Conservation (phyloP, 2,113 vertebrate species). For the Picathartes gymnocephalus region DNA sequence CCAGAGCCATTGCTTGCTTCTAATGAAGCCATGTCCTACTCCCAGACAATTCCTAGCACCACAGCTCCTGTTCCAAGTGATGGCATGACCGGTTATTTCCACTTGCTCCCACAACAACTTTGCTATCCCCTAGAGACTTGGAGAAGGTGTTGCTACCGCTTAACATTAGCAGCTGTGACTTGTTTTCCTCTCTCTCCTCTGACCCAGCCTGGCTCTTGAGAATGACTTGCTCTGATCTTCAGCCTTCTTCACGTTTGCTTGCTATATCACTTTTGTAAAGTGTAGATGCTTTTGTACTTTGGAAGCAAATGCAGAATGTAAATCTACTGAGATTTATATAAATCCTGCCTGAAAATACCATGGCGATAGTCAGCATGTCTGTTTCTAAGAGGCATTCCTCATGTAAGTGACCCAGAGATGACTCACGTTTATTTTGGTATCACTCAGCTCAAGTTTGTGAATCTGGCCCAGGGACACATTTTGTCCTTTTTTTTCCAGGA, state of each 20-base stretch:
- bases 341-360: not conserved
- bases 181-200: not conserved
- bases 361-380: not conserved
- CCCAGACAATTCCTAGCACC: not conserved
- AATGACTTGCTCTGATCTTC: not conserved
- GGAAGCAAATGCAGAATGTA: not conserved
- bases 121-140: not conserved
- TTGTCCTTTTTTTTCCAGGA: not conserved
- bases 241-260: not conserved
- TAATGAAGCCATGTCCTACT: not conserved
- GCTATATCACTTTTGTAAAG: not conserved
- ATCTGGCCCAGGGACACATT: not conserved
- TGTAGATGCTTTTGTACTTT: not conserved
- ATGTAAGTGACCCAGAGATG: not conserved
- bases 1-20: not conserved
- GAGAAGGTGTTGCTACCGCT: not conserved
- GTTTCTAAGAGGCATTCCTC: not conserved
- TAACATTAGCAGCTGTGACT: not conserved
- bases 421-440: not conserved
- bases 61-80: not conserved
- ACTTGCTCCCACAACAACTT: not conserved
- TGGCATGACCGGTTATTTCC: fast-evolving
- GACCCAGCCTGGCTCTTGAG: not conserved
- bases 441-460: not conserved
- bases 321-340: not conserved